Base-by-base conservation (phyloP, 2,113 vertebrate species). In the Megaleporinus macrocephalus region DNA sequence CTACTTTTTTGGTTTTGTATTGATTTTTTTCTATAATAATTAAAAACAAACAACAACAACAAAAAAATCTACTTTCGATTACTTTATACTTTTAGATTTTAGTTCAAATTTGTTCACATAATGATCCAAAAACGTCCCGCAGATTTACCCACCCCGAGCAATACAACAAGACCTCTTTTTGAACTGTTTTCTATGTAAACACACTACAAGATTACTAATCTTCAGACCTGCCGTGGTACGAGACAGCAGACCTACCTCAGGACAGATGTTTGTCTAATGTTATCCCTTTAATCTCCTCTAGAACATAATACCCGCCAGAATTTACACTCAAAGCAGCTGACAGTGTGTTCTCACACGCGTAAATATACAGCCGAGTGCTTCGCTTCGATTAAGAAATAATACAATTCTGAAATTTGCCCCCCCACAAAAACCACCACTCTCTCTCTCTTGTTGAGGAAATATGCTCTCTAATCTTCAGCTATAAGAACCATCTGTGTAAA, bases 401-500 rank as follows among this genome's bases (percentile, higher is more conserved):
- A 90, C 53, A 87, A 91, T 91, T 91, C 87, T 87, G 85, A 79
- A 80, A 89, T 86, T 79, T 79, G 62, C 22, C 30, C 65, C 20
- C 1, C 9, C 22, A 33, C 29, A 44, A 12, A 3, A 36, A 36
- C 36, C 36, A n/a, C 4, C 26, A 4, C 86, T 87, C 89, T 90
- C 86, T 88, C 87, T 87, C 81, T 76, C 86, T 90, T 89, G 89
- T 89, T 92, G 87, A 87, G 89, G 89, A 93, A 92, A 91, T 92
- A 90, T 88, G 86, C 89, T 90, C 74, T 85, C 82, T 93, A 92
- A 94, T 92, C 92, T 89, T 55, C 24, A 49, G 63, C 86, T 91
- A 94, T 89, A 88, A 92, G 90, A 94, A 93, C 89, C 94, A 94
- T 94, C 92, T 95, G 94, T 93, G 90, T 92, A 91, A 94, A 93